Base-by-base conservation (phyloP, 2,113 vertebrate genomes). In the Protomyctophum bolini region DNA sequence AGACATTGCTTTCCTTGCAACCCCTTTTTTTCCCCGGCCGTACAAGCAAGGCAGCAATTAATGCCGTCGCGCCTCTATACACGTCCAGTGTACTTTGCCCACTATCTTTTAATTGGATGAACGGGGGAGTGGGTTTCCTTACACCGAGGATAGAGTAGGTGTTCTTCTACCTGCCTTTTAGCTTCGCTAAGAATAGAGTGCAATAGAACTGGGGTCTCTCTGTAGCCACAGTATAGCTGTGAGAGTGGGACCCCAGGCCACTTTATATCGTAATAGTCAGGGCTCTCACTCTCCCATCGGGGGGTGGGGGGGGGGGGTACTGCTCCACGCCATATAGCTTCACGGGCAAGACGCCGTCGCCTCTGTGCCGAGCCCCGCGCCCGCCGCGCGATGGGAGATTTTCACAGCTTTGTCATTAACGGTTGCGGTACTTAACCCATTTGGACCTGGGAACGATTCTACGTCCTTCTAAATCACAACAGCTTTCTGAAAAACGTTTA, bases 41-140 rank as follows among this genome's bases (percentile, higher is more conserved):
- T 56, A 7, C 15, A 77, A 69, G 74, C 67, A 80, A 75, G 71
- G 73, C 67, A 80, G 65, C 82, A 91, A 87, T 90, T 88, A 87
- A 87, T 58, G 48, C 77, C 70, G 76, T 88, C 73, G 33, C 68
- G 71, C 76, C 73, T 74, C 51, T 41, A 33, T 33, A 41, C 12
- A 1, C 48, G 58, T 80, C 76, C 33, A 67, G 78, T 64, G 63
- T 79, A 86, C 75, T 86, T 87, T 67, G 81, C 81, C 81, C 57
- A 52, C 82, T 90, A 88, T 91, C 85, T 85, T 90, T 92, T 92
- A 92, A 92, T 91, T 93, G 88, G 82, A 85, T 83, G 64, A 83
- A 72, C 57, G 15, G 73, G 60, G 21, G 80, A 83, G 79, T 76
- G 70, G 65, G 2, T 2, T 6, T 86, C 84, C 33, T 63, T 63